Conservation (phyloP, 2,797 vertebrate species). For the Scyliorhinus canicula region DNA sequence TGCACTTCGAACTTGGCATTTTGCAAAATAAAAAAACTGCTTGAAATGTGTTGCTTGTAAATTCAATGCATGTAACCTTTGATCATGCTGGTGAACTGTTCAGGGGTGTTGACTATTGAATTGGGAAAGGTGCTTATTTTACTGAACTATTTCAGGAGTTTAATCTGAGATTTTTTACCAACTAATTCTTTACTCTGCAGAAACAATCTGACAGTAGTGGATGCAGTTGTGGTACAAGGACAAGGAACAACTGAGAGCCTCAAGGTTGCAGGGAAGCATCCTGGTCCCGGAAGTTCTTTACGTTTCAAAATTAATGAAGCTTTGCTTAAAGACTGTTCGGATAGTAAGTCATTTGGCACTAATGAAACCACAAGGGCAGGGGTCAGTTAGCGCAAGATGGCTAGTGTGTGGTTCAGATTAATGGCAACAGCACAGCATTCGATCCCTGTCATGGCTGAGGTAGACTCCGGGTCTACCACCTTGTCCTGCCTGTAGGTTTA, state of each 20-base stretch:
- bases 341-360: slow-evolving; percentile 69
- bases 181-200: slow-evolving; percentile 51
- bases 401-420: not conserved
- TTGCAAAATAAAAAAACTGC: not conserved
- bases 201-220: slow-evolving; percentile 94
- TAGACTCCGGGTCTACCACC: not conserved
- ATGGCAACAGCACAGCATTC: not conserved
- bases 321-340: slow-evolving; percentile 87
- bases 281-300: slow-evolving; percentile 80
- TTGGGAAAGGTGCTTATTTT: not conserved
- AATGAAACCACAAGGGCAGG: slow-evolving; percentile 30
- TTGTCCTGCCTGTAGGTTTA: not conserved
- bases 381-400: not conserved
- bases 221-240: slow-evolving; percentile 80
- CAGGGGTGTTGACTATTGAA: not conserved
- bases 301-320: slow-evolving; percentile 96
- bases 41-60: not conserved
- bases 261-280: slow-evolving; percentile 80
- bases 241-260: slow-evolving; percentile 85
- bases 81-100: not conserved
- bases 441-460: not conserved
- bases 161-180: not conserved
- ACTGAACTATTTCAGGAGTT: not conserved
- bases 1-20: not conserved
- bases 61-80: not conserved